Base-by-base conservation (phyloP, 2,888 invertebrate species). In the Drosophila greeni region DNA sequence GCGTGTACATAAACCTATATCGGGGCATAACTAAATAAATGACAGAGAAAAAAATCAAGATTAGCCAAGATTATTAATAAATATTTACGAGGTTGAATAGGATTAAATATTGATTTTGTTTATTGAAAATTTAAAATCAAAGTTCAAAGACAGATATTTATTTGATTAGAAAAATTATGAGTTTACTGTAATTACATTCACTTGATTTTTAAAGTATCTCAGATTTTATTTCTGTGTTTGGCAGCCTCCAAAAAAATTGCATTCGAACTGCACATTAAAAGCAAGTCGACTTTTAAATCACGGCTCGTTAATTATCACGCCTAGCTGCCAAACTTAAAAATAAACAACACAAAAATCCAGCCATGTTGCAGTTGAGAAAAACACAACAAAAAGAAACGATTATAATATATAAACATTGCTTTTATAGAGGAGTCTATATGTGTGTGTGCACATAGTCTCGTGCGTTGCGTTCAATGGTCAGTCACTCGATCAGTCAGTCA, bases 281-380 rank as follows among this genome's bases (percentile, higher is more conserved):
- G 70, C 48, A 74, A 84, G 72, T 77, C 60, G 78, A 69, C 20
- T 71, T 69, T 76, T 61, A 80, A 74, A 65, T 68, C 68, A 70
- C 78, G 65, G 71, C 79, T 82, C 67, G 84, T 85, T 82, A 85
- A 81, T 78, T 84, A 78, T 84, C 79, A 79, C 84, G 82, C 82
- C 82, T 82, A 56, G 42, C 56, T 67, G 68, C 70, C 61, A 64
- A 70, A 66, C 56, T 33, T 31, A 31, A 70, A 61, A 72, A 43
- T 61, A 55, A 56, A 62, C 37, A 72, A 43, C 11, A 56, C 11
- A 56, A 61, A 66, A 54, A 26, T 42, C 8, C 9, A 24, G 9
- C 12, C 18, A 29, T n/a, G 45, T 36, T 59, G 29, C 16, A 31
- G 59, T 7, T 34, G 42, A 45, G 20, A 26, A 37, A 57, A 49